These are phyloP conservation scores for Thunnus thynnus DNA, from an alignment of 2,113 vertebrate species.

Conservation along the genomic window DNA sequence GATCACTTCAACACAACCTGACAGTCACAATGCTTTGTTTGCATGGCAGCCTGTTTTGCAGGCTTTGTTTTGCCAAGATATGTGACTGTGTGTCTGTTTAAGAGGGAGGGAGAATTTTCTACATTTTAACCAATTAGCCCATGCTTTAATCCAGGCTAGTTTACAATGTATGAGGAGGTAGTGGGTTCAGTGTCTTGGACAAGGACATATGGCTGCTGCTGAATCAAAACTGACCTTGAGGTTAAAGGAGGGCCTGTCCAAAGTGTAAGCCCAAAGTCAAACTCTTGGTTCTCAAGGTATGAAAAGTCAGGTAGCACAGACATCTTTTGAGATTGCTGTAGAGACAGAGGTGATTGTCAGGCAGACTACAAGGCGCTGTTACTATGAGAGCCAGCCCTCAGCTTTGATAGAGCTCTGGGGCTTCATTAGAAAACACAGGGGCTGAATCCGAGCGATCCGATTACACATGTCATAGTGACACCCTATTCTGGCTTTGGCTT, in stretches of 20 bases:
- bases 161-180: not conserved
- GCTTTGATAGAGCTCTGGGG: conserved; percentile 62
- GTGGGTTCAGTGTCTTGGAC: not conserved
- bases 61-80: conserved; percentile 47
- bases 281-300: conserved; percentile 11
- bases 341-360: conserved; percentile 65
- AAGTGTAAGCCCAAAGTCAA: conserved; percentile 38
- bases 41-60: conserved; percentile 56
- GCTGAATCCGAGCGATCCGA: conserved; percentile 59
- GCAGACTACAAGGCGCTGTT: conserved; percentile 60
- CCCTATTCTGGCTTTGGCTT: conserved; percentile 61
- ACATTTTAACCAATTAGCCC: not conserved
- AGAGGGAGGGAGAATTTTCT: conserved; percentile 1
- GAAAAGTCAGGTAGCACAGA: conserved; percentile 23
- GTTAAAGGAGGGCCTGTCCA: conserved; percentile 38
- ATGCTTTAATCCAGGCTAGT: not conserved
- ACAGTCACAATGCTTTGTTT: conserved; percentile 76
- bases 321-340: conserved; percentile 44
- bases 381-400: conserved; percentile 58
- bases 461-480: conserved; percentile 76
- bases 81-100: conserved; percentile 20
- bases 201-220: conserved; percentile 1
- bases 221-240: conserved; percentile 56
- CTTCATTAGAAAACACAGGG: conserved; percentile 67
- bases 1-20: conserved; percentile 72